A percentile compares a stretch with the other conserved stretches of the same genome.
These are phyloP conservation scores for Periophthalmodon schlosseri DNA, from an alignment of 2,113 vertebrate genomes.

Conservation along the genomic window DNA sequence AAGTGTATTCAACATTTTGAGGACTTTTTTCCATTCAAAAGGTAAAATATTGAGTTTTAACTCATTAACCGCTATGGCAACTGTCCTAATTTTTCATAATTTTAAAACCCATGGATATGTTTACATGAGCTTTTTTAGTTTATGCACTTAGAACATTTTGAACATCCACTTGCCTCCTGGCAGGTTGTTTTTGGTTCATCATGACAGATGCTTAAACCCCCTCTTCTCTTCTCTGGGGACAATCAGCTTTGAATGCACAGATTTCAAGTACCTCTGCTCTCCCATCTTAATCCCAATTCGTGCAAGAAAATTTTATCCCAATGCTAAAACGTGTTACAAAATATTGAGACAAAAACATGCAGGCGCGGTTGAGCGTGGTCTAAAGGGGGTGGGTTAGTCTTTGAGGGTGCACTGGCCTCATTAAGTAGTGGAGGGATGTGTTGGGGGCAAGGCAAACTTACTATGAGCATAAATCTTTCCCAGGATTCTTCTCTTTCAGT, in stretches of 20 bases:
- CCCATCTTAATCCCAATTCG: not conserved
- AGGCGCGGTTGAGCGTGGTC: slow-evolving; percentile 14
- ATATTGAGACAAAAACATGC: not conserved
- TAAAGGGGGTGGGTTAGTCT: slow-evolving; percentile 46
- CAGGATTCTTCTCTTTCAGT: slow-evolving; percentile 18
- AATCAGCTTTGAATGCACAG: slow-evolving; percentile 28
- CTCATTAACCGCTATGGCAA: no score
- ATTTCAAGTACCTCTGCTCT: slow-evolving; percentile 9
- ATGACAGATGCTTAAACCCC: slow-evolving; percentile 16
- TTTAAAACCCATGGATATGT: not conserved
- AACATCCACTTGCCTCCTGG: slow-evolving; percentile 28
- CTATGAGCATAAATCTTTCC: not conserved
- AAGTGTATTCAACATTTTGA: not conserved
- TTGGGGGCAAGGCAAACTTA: slow-evolving; percentile 16
- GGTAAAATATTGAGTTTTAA: no score
- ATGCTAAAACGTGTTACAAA: not conserved
- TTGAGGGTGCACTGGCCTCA: slow-evolving; percentile 52
- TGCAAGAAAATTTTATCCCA: not conserved
- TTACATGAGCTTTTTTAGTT: not conserved
- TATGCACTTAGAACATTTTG: not conserved
- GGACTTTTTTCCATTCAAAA: no score
- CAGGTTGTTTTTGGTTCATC: slow-evolving; percentile 44
- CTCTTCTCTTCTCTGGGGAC: slow-evolving; percentile 16
- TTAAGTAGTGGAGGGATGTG: slow-evolving; percentile 44
- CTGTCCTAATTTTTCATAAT: no score